Conservation (phyloP, 2,888 invertebrate species). For the Yponomeuta sedellus region DNA sequence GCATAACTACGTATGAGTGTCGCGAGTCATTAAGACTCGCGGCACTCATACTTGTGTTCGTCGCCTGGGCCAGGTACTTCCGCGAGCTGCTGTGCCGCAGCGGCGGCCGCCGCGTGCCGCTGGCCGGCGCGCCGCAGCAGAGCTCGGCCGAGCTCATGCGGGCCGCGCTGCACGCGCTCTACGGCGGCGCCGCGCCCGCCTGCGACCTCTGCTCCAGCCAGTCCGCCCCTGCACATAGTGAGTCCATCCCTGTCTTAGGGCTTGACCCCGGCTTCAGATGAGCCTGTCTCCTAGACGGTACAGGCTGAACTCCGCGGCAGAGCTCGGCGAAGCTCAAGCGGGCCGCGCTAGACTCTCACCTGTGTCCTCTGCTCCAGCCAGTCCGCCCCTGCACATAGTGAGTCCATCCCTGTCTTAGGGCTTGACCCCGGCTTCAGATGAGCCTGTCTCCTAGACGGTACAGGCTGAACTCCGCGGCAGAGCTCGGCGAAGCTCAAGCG, state of each 20-base stretch:
- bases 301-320: no score
- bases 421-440: no score
- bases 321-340: slow-evolving; percentile 44
- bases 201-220: slow-evolving; percentile 20
- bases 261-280: no score
- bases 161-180: slow-evolving; percentile 42
- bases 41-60: no score
- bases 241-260: neutral
- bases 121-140: slow-evolving; percentile 46
- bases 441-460: no score
- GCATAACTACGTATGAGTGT: no score
- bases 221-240: neutral
- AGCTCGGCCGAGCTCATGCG: slow-evolving; percentile 44
- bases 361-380: slow-evolving; percentile 20
- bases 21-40: no score
- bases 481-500: slow-evolving; percentile 44
- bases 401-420: neutral
- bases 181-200: slow-evolving; percentile 35
- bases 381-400: neutral
- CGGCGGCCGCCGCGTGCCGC: slow-evolving; percentile 42
- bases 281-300: no score
- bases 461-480: no score
- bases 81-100: neutral
- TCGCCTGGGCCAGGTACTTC: no score
- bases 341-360: slow-evolving; percentile 31